phyloP scores from a whole-genome alignment of 2,888 invertebrate species.

The Platycheirus albimanus region DNA sequence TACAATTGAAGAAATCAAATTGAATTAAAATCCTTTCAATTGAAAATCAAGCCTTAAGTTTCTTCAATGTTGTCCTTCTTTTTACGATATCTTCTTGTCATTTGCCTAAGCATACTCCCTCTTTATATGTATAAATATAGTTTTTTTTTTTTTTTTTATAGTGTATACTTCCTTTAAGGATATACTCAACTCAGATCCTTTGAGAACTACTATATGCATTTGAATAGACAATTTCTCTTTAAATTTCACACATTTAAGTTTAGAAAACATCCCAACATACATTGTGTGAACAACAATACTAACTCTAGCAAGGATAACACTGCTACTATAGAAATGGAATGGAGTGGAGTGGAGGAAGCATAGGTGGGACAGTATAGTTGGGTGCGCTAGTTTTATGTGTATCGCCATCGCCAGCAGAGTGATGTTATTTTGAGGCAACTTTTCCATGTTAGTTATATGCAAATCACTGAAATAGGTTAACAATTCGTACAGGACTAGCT shows the following conservation, averaged over 20 bases:
- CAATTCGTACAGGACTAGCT: constrained; percentile 66
- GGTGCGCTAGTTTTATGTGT: constrained; percentile 6
- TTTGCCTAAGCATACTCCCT: constrained; percentile 20
- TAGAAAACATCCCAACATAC: constrained; percentile 55
- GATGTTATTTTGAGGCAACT: constrained; percentile 62
- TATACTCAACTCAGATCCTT: constrained; percentile 55
- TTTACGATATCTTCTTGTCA: neutral
- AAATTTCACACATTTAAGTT: constrained; percentile 62
- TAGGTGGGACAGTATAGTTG: constrained; percentile 1
- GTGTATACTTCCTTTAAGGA: constrained; percentile 17
- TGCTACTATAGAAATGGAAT: constrained; percentile 1
- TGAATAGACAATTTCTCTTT: constrained; percentile 36
- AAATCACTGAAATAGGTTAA: constrained; percentile 72
- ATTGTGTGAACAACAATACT: constrained; percentile 51
- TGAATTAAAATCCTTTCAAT: constrained; percentile 34
- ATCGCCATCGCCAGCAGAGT: constrained; percentile 34
- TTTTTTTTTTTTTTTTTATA: constrained; percentile 14
- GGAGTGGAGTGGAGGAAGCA: too few species aligned
- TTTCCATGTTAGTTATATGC: constrained; percentile 70
- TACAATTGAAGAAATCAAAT: constrained; percentile 28
- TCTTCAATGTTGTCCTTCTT: neutral
- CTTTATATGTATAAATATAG: constrained; percentile 38
- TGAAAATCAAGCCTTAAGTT: constrained; percentile 30
- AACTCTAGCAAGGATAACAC: constrained; percentile 22
- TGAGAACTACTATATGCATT: constrained; percentile 46